Base-by-base conservation (phyloP, 2,113 vertebrate genomes). In the Sialia sialis region DNA sequence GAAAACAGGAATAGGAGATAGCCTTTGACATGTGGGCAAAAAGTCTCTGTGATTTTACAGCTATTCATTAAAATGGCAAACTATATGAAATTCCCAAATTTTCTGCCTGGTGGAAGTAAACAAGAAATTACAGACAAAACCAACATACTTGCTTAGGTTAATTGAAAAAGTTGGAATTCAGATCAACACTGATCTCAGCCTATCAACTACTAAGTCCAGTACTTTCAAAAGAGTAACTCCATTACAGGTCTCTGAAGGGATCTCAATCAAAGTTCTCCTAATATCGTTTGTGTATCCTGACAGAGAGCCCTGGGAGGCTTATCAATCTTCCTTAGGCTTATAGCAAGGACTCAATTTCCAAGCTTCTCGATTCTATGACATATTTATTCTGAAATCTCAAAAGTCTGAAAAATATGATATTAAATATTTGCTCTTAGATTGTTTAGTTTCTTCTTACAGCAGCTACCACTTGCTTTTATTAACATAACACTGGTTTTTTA, bases 241-340 rank as follows among this genome's bases (percentile, higher is more conserved):
- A 9, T 11, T 55, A 23, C 13, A 86, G 49, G 9, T 72, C 18
- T 76, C 68, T 58, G 26, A 43, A 64, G 9, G 36, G 11, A 36
- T 56, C 44, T 76, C 48, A 68, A 0, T 7, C 2, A 0, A 15
- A 5, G 25, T 62, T 44, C 34, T 68, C 21, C 21, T 34, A 60
- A 8, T 12, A 19, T 18, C 38, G 9, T 21, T 74, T 55, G 38
- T 29, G 16, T 36, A 20, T 39, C 11, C 38, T 73, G 59, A 69
- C 19, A 39, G 34, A 75, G 20, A 80, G 14, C 44, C 68, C 11
- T 20, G 10, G 7, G 22, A 87, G 16, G 9, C 21, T 52, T 23
- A 17, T 36, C 23, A 60, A 41, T 3, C 3, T 76, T 79, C 20
- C 32, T 59, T n/a, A 83, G 23, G 18, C 6, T 64, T 89, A 60